Evolutionary conservation across 2,113 vertebrate species (phyloP).

Genomic region (Orientallactaga bullata): DNA sequence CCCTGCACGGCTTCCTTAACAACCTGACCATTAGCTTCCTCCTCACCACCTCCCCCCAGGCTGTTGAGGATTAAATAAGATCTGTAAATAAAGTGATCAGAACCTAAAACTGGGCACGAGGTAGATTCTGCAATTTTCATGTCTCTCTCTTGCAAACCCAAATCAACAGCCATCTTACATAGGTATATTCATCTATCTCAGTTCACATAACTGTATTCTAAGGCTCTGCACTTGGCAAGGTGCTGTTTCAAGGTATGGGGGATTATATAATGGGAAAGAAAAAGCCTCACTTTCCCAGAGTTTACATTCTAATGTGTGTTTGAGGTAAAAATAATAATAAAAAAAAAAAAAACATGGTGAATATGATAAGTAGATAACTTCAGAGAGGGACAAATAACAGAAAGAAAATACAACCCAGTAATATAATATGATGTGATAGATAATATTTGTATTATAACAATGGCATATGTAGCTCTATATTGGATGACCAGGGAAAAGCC

Average conservation of each 20-base stretch:
- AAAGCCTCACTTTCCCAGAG: neutral
- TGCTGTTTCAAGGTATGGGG: neutral
- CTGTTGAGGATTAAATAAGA: neutral
- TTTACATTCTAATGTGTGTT: neutral
- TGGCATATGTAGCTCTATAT: neutral
- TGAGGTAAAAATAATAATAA: too few species aligned
- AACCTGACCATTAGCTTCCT: neutral
- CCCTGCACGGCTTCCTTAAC: neutral
- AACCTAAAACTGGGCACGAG: neutral
- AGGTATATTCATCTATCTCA: neutral
- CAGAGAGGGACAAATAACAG: neutral
- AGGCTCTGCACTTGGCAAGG: neutral
- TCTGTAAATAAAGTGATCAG: neutral
- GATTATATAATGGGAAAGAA: neutral
- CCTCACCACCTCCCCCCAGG: neutral
- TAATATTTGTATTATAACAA: neutral
- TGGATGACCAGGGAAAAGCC: neutral
- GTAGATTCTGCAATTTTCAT: conserved; percentile 3
- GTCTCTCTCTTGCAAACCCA: neutral
- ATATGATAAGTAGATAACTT: neutral
- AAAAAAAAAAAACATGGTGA: neutral
- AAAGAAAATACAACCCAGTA: neutral
- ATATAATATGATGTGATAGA: neutral
- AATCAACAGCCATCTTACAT: neutral
- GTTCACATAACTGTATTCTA: neutral